Conservation (phyloP, 1,140 invertebrate species). For the Lanistes nyassanus region DNA sequence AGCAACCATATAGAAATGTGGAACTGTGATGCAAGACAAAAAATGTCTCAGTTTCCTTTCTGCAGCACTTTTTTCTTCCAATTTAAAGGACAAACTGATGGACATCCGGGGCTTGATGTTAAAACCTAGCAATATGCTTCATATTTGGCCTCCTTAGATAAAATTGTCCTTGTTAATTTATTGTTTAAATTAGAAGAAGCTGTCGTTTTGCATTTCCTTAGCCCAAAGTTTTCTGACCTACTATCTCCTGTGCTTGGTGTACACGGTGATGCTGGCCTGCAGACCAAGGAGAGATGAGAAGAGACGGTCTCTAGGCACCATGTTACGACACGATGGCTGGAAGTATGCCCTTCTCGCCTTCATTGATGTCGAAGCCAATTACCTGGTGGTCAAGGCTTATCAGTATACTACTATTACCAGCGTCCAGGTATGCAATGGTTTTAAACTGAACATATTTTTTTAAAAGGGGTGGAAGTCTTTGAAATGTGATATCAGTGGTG, state of each 20-base stretch:
- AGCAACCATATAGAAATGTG: no score
- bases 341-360: conserved; percentile 79
- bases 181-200: neutral
- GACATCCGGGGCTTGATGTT: no score
- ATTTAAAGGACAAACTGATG: no score
- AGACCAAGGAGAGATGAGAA: conserved; percentile 71
- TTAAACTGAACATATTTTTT: neutral
- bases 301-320: conserved; percentile 73
- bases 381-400: conserved; percentile 79
- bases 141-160: no score
- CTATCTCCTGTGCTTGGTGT: conserved; percentile 79
- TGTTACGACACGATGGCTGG: conserved; percentile 79
- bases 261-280: conserved; percentile 80
- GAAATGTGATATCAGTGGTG: no score
- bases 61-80: no score
- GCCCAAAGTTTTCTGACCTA: conserved; percentile 86
- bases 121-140: no score
- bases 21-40: no score
- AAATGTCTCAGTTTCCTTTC: no score
- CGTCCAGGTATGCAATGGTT: conserved; percentile 64
- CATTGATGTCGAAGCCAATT: conserved; percentile 86
- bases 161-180: neutral
- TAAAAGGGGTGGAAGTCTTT: no score
- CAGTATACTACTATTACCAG: conserved; percentile 71
- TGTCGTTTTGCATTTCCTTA: conserved; percentile 57